phyloP scores from a whole-genome alignment of 2,113 vertebrate species.

The Trematocara variabile region DNA sequence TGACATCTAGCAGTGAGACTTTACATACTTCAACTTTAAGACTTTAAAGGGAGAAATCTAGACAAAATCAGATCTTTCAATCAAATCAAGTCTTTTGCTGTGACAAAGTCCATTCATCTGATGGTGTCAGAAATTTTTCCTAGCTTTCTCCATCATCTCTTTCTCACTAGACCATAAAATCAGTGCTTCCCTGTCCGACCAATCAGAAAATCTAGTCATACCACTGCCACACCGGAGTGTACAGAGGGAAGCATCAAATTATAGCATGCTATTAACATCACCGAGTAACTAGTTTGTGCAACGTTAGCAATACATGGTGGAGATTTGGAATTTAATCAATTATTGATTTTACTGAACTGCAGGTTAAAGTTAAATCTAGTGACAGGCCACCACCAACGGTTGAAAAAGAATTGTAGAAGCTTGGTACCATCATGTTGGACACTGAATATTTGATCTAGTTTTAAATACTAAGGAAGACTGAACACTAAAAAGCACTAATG shows the following conservation, averaged over 20 bases:
- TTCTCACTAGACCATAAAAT: background rate
- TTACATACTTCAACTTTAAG: background rate
- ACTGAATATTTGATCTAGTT: background rate
- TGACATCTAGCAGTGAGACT: background rate
- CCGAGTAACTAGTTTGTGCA: background rate
- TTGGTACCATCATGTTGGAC: background rate
- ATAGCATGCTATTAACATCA: background rate
- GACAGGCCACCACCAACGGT: background rate
- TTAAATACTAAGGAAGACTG: background rate
- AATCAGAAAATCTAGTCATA: background rate
- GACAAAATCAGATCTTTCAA: background rate
- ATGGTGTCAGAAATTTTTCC: background rate
- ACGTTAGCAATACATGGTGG: background rate
- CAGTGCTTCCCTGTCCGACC: background rate
- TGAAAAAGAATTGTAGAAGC: background rate
- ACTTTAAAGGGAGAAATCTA: background rate
- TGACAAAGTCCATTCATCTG: background rate
- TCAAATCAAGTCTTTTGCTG: background rate
- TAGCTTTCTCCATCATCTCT: background rate
- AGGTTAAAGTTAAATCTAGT: background rate
- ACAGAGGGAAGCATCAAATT: rapidly evolving
- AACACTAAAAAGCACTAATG: background rate
- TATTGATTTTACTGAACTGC: background rate
- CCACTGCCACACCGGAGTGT: background rate
- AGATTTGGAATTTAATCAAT: background rate